Base-by-base conservation (phyloP, 2,113 vertebrate genomes). In the Alosa alosa region DNA sequence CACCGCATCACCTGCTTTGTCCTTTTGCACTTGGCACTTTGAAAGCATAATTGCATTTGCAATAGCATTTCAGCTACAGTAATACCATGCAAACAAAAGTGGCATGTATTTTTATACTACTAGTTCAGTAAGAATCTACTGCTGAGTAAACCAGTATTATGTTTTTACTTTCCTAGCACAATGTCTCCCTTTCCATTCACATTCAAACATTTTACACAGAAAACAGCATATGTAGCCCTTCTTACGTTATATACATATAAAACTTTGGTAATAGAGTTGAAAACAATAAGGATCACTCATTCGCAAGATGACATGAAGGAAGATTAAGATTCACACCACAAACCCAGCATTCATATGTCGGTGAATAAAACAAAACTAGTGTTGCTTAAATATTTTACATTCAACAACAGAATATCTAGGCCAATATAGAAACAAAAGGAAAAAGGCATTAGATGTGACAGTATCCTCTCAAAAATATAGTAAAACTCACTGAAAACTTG, bases 341-440 rank as follows among this genome's bases (percentile, higher is more conserved):
- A 72, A 72, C 64, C 64, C 64, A 72, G 64, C 64, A 72, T 72
- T 72, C 64, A 72, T 72, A 10, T 72, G 25, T 72, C 64, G 25
- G 64, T 72, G 64, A 72, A 72, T 31, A 9, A 31, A 31, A 72
- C 64, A 36, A 11, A 72, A 72, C 11, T 31, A 72, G 25, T 72
- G 64, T 68, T 25, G 64, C 64, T 31, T 72, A 31, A 31, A 72
- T 72, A 72, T 72, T 31, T 25, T 36, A 72, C 64, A 13, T 36
- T 72, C 64, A 72, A 72, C 64, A 72, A 72, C 64, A 72, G n/a
- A 31, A 72, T 72, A 72, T n/a, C 60, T 72, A 36, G 64, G 64
- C 64, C 31, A 72, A 72, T 10, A 11, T 15, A 72, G 64, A 72
- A 64, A 64, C 57, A 10, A 64, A 72, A 25, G 60, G 60, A 18